Evolutionary conservation across 23 tunicate genomes (phyloP).

Genomic region (Aplidium turbinatum): DNA sequence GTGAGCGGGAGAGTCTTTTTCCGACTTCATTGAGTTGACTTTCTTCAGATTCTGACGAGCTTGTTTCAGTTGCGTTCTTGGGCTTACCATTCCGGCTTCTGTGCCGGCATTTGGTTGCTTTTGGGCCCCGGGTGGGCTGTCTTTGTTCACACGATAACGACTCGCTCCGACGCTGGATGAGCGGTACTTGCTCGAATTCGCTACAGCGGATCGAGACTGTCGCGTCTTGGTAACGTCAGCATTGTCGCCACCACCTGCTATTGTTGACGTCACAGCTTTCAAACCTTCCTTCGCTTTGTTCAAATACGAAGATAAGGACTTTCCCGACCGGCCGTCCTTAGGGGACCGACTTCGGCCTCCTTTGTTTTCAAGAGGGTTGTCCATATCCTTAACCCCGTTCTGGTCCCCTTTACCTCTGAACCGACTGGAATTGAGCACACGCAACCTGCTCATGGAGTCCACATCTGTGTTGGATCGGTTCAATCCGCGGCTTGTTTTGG

Average conservation of each 20-base stretch:
- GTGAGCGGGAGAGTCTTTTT: not conserved
- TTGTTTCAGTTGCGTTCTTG: conserved; percentile 76
- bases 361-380: not conserved
- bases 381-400: too few relatives aligned
- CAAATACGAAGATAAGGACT: conserved; percentile 31
- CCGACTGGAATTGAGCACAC: not conserved
- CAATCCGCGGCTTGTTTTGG: not conserved
- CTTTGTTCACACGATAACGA: conserved; percentile 1
- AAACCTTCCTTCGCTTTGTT: conserved; percentile 78
- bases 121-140: not conserved
- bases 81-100: conserved; percentile 30
- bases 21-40: conserved; percentile 15
- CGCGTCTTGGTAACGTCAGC: conserved; percentile 39
- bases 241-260: conserved; percentile 13
- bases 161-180: conserved; percentile 90
- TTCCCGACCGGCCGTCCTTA: conserved; percentile 32
- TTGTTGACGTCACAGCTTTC: conserved; percentile 61
- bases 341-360: conserved; percentile 6
- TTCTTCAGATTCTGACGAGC: conserved; percentile 80
- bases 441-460: not conserved
- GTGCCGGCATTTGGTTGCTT: not conserved
- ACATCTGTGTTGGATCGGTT: conserved; percentile 38
- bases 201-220: conserved; percentile 56
- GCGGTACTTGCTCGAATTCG: conserved; percentile 51
- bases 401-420: too few relatives aligned